phyloP scores from a whole-genome alignment of 2,797 vertebrate species.

The Parotocinclus haroldoi region DNA sequence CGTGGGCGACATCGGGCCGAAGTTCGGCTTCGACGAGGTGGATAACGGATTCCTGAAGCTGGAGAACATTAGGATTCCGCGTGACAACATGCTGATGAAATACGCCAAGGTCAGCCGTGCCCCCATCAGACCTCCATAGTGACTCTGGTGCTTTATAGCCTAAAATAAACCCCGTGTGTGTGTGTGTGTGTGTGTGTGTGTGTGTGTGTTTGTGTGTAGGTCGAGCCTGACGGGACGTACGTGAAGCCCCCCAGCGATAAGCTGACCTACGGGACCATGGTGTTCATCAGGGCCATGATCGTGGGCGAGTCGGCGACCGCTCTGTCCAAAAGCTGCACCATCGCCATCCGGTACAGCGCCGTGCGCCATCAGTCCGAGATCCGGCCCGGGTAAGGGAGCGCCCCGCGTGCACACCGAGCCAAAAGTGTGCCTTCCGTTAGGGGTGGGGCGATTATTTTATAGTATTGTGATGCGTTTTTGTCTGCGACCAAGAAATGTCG shows the following conservation, averaged over 20 bases:
- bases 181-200: background rate
- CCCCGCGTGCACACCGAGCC: too few relatives aligned
- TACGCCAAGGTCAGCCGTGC: conserved; percentile 81
- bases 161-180: background rate
- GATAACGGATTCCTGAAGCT: conserved; percentile 96
- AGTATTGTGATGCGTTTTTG: too few relatives aligned
- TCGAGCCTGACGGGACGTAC: conserved; percentile 90
- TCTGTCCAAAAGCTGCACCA: conserved; percentile 85
- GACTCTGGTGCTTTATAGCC: background rate
- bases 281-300: conserved; percentile 90
- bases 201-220: conserved; percentile 60
- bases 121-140: background rate
- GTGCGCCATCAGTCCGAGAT: conserved; percentile 95
- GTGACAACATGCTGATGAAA: conserved; percentile 98
- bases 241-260: conserved; percentile 90
- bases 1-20: conserved; percentile 95
- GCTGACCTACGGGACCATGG: conserved; percentile 97
- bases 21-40: conserved; percentile 93
- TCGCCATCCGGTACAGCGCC: conserved; percentile 90
- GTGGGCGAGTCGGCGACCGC: conserved; percentile 77
- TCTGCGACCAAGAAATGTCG: too few relatives aligned
- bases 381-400: conserved; percentile 73
- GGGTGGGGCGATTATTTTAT: too few relatives aligned
- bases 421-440: too few relatives aligned
- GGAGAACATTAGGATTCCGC: conserved; percentile 88